Percentiles rank a stretch among this genome's conserved stretches.
Conservation (phyloP, 2,797 vertebrate genomes). For the Monodelphis domestica region DNA sequence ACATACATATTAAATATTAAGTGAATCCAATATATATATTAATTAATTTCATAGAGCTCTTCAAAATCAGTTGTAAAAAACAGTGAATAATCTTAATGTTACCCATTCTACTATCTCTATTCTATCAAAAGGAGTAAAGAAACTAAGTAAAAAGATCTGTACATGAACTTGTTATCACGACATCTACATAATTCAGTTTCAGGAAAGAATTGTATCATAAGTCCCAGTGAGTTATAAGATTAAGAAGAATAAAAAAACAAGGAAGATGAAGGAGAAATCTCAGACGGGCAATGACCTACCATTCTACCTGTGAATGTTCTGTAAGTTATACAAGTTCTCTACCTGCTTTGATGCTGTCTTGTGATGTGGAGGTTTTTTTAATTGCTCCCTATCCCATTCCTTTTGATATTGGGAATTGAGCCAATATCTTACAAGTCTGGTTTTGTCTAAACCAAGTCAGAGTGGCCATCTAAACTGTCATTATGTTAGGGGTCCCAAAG, state of each 20-base stretch:
- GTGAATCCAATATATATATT: constrained; percentile 39
- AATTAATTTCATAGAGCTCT: constrained; percentile 1
- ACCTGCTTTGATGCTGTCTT: neutral
- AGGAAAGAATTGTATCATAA: neutral
- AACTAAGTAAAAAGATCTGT: neutral
- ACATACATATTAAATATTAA: constrained; percentile 38
- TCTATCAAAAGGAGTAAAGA: neutral
- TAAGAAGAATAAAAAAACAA: neutral
- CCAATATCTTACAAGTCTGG: neutral
- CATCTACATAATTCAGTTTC: neutral
- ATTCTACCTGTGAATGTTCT: constrained; percentile 39
- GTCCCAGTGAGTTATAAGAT: neutral
- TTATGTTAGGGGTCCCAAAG: neutral
- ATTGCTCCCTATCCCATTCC: neutral
- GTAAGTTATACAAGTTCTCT: neutral
- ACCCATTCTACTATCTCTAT: constrained; percentile 1
- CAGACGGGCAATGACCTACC: neutral
- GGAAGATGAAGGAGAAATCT: neutral
- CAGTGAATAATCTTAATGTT: neutral
- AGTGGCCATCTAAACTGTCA: neutral
- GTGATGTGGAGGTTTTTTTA: neutral
- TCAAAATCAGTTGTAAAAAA: constrained; percentile 36
- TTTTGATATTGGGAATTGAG: neutral
- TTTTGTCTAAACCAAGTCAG: neutral
- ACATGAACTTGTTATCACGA: neutral